Evolutionary conservation across 2,888 invertebrate genomes (phyloP).

Genomic region (Zonitis immaculata): DNA sequence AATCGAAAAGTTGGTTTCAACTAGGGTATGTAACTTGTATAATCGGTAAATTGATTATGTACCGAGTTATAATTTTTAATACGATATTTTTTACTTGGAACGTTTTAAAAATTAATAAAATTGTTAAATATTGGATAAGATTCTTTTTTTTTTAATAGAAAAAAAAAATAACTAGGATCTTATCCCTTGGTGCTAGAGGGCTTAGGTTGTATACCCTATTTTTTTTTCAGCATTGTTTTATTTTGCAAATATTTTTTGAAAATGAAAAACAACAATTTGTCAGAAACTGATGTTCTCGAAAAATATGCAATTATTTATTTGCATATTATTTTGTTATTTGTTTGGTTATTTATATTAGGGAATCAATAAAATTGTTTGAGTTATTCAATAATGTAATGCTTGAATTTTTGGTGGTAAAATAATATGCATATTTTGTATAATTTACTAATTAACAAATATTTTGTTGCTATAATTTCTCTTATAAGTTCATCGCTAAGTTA

Average conservation of each 20-base stretch:
- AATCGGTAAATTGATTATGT: conserved; percentile 27
- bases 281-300: background rate
- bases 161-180: too few species aligned
- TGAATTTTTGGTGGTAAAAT: conserved; percentile 5
- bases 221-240: conserved; percentile 14
- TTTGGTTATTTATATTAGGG: background rate
- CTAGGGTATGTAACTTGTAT: conserved; percentile 17
- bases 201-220: conserved; percentile 15
- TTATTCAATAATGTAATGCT: conserved; percentile 3
- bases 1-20: conserved; percentile 8
- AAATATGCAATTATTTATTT: background rate
- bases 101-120: conserved; percentile 7
- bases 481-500: conserved; percentile 4
- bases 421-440: conserved; percentile 11
- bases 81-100: conserved; percentile 17
- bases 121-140: conserved; percentile 19
- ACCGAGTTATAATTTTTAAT: conserved; percentile 15
- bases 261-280: too few species aligned
- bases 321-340: background rate
- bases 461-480: conserved; percentile 6
- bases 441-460: conserved; percentile 4
- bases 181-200: conserved; percentile 27
- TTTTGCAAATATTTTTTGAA: too few species aligned
- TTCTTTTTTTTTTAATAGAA: conserved; percentile 17
- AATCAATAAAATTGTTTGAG: background rate